Conservation (phyloP, 2,888 invertebrate genomes). For the Sipha maydis region DNA sequence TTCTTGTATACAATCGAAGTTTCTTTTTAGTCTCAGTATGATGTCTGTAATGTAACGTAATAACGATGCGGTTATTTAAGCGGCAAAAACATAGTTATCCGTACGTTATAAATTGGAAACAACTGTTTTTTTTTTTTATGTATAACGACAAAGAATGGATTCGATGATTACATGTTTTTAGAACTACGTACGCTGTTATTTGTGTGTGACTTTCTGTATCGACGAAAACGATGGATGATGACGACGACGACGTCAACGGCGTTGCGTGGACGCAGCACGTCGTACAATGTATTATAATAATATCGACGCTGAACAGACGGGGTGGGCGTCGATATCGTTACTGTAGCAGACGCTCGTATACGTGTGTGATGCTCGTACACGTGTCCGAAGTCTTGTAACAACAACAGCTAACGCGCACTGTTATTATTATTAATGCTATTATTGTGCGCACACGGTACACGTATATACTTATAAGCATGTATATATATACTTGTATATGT, state of each 20-base stretch:
- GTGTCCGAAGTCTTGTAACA: not conserved
- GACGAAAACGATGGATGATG: not conserved
- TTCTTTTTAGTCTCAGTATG: not conserved
- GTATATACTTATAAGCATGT: too few relatives aligned
- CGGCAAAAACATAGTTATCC: not conserved
- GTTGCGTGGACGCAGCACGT: not conserved
- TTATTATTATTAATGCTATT: not conserved
- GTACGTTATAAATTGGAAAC: slow-evolving; percentile 18
- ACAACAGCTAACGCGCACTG: not conserved
- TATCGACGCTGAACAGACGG: not conserved
- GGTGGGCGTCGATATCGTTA: slow-evolving; percentile 7
- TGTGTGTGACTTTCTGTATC: slow-evolving; percentile 10
- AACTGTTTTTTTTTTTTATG: not conserved
- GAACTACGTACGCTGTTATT: not conserved
- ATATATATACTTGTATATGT: too few relatives aligned
- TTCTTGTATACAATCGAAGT: not conserved
- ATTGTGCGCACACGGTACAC: too few relatives aligned
- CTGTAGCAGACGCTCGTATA: not conserved
- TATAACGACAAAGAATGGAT: not conserved
- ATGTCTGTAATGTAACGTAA: not conserved
- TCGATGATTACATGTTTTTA: slow-evolving; percentile 30
- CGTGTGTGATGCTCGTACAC: not conserved
- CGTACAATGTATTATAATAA: slow-evolving; percentile 2
- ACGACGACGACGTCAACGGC: not conserved
- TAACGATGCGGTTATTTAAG: not conserved